Evolutionary conservation across 2,113 vertebrate genomes (phyloP), one percentile per base, ranked within the genome.

Genomic region (Chionomys nivalis): DNA sequence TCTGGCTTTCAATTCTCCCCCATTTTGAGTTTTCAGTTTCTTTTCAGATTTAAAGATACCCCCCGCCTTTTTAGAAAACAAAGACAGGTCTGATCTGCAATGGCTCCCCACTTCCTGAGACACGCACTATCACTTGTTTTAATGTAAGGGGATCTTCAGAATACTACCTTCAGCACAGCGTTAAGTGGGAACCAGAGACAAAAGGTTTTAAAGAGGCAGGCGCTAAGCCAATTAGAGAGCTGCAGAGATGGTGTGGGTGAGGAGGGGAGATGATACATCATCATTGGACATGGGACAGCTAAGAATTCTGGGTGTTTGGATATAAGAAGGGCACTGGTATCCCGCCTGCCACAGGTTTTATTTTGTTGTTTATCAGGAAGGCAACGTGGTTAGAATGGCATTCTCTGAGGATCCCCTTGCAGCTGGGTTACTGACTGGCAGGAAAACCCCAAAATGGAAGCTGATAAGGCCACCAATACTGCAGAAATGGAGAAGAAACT

Each of bases 11-110:
- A 61, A 61, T 66, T 44, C 58, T 17, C 19, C 78, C 39, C 33
- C 55, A 13, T n/a, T 93, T 94, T 77, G 12, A 90, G 85, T 39
- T 91, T 78, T 96, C 31, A 16, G 52, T 92, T 94, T 96, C 65
- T 89, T 89, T 94, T 79, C 44, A 85, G 42, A 91, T 81, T 95
- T 91, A 95, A 96, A 93, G 68, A 93, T 83, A 82, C 39, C 1
- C 55, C 4, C 85, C 83, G 31, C 4, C 55, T 90, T 91, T 49
- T 68, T 66, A 83, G 78, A 44, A 58, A 73, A 92, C 39, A n/a
- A 63, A 89, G 87, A 75, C 88, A 94, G 78, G 28, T 44, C 47
- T 14, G 68, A 88, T 44, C 31, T 55, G 65, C 92, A 90, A 65
- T 28, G 58, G 63, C 76, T 47, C 55, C 31, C 24, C 39, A 9